Evolutionary conservation across 2,797 vertebrate species (phyloP), one percentile per base, ranked within the genome.

Genomic region (Erithacus rubecula): DNA sequence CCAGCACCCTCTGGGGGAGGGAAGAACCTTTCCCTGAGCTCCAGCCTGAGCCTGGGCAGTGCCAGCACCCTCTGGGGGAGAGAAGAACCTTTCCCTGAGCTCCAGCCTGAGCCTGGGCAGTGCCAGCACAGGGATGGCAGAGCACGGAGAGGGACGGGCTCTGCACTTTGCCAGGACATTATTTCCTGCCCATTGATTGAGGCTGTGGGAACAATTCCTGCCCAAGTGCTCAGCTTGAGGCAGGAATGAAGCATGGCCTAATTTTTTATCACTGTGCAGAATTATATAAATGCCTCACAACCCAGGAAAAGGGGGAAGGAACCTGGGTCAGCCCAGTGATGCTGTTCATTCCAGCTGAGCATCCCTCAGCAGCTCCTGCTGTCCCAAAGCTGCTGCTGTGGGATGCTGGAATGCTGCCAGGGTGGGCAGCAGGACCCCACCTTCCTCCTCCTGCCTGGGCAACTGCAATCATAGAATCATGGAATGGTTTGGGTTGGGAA

Each of bases 121-220:
- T 68, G 39, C 47, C 72, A 8, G 1, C 68, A 26, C 17, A 6
- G 23, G 34, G 69, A 19, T 0, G 1, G 78, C 83, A 81, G 46
- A 4, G 3, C 17, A 2, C 0, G 0, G 51, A 2, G 4, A 37
- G 4, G 3, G 58, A 18, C 0, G 0, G 55, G 62, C 78, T 89
- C 62, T 44, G 2, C 18, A 36, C 67, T 36, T 13, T 7, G 52
- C 83, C 79, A 43, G 79, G 60, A 29, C 43, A 22, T 51, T 46
- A 49, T 15, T 52, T 68, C 34, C 74, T 47, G 74, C 64, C 70
- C 23, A 5, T 3, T n/a, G 55, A 16, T 2, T 0, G 1, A 52
- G 67, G 79, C 70, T 72, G 79, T 5, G 5, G 65, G 41, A 63
- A 39, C 8, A 46, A 39, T 43, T 67, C 53, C 77, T 27, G 56